Conservation (phyloP, 2,888 invertebrate genomes). For the Nemotelus pantherinus region DNA sequence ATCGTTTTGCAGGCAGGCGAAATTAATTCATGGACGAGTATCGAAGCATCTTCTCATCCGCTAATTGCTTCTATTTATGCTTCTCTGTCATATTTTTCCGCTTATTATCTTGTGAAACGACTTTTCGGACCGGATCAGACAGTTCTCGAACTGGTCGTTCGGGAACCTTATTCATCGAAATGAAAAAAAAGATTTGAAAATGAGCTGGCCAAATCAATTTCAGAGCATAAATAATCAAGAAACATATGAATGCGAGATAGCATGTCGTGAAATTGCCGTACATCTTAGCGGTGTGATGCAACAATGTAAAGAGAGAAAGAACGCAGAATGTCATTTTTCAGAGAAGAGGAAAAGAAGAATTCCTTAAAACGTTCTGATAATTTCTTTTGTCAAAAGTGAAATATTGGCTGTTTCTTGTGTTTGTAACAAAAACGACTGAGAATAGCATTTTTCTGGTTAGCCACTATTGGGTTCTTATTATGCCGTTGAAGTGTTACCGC, state of each 20-base stretch:
- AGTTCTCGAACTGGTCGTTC: background rate
- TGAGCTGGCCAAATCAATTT: background rate
- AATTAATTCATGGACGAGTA: slow-evolving; percentile 18
- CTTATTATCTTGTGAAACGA: slow-evolving; percentile 20
- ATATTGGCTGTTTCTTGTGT: slow-evolving; percentile 6
- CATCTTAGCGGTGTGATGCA: background rate
- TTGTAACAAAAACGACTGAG: background rate
- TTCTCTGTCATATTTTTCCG: slow-evolving; percentile 8
- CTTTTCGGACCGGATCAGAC: slow-evolving; percentile 5
- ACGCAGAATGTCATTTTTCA: slow-evolving; percentile 9
- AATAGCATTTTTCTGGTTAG: background rate
- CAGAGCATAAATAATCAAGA: background rate
- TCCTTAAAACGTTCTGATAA: slow-evolving; percentile 23
- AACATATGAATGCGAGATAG: no score
- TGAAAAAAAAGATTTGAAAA: background rate
- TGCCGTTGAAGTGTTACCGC: background rate
- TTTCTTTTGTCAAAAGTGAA: slow-evolving; percentile 42
- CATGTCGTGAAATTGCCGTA: background rate
- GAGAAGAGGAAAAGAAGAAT: slow-evolving; percentile 10
- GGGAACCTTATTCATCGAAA: background rate
- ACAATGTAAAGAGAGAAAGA: background rate
- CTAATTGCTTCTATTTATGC: slow-evolving; percentile 34
- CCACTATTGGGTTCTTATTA: background rate
- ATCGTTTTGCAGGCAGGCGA: background rate
- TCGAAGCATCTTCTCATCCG: background rate